A percentile compares a stretch with the other conserved stretches of the same genome.
Conservation (phyloP, 2,888 invertebrate genomes). For the Drosophila buzzatii region DNA sequence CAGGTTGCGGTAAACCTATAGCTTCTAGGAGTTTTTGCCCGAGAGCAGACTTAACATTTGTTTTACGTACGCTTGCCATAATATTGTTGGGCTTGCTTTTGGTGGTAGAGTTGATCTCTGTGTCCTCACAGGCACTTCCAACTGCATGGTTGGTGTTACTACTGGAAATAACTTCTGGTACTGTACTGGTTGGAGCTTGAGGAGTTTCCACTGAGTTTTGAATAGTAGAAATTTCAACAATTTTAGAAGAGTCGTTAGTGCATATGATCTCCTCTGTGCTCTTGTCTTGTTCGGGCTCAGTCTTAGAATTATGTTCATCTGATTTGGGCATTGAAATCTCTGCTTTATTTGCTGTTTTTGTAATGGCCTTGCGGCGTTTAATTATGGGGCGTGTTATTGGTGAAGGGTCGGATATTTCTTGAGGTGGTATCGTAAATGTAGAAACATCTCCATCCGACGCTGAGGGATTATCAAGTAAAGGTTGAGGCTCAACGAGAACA, state of each 20-base stretch:
- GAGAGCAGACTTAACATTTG: constrained; percentile 66
- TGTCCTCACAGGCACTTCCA: constrained; percentile 6
- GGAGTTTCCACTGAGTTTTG: constrained; percentile 5
- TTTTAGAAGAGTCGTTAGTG: neutral
- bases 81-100: constrained; percentile 19
- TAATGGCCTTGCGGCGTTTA: constrained; percentile 74
- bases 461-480: constrained; percentile 23
- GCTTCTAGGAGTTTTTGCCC: constrained; percentile 82
- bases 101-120: constrained; percentile 1
- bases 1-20: constrained; percentile 76
- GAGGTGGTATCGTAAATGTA: constrained; percentile 37
- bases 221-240: neutral
- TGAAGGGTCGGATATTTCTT: constrained; percentile 29
- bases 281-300: constrained; percentile 11
- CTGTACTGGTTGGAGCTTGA: constrained; percentile 59
- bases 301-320: constrained; percentile 16
- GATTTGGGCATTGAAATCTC: constrained; percentile 7
- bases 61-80: constrained; percentile 42
- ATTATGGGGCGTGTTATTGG: constrained; percentile 75
- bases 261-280: neutral
- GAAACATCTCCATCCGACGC: constrained; percentile 6
- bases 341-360: neutral
- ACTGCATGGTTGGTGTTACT: neutral
- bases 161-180: constrained; percentile 27
- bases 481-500: constrained; percentile 77